Evolutionary conservation across 2,888 invertebrate genomes (phyloP).

Genomic region (Notocelia uddmanniana): DNA sequence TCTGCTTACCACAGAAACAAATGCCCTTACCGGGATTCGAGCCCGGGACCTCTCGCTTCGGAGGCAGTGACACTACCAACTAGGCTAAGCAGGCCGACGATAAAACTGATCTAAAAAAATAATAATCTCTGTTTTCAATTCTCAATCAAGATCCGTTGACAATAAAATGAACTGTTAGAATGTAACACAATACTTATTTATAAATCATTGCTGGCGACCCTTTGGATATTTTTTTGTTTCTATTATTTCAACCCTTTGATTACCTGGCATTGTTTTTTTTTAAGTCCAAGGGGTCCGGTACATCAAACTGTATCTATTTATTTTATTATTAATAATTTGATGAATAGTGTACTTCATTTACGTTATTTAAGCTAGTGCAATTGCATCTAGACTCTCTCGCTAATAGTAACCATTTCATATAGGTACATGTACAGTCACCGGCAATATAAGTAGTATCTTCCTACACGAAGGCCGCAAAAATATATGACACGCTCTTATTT

Average conservation of each 20-base stretch:
- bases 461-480: too few relatives aligned
- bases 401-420: too few relatives aligned
- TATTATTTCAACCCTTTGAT: slow-evolving; percentile 78
- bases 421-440: too few relatives aligned
- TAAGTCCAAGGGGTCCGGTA: slow-evolving; percentile 67
- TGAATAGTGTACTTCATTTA: not conserved
- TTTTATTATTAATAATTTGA: slow-evolving; percentile 54
- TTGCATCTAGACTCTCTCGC: not conserved
- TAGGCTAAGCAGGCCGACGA: too few relatives aligned
- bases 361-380: not conserved
- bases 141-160: slow-evolving; percentile 63
- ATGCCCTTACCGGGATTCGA: too few relatives aligned
- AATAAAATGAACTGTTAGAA: slow-evolving; percentile 53
- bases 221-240: slow-evolving; percentile 68
- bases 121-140: slow-evolving; percentile 30
- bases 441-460: too few relatives aligned
- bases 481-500: too few relatives aligned
- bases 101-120: not conserved
- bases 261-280: slow-evolving; percentile 75
- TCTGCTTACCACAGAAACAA: too few relatives aligned
- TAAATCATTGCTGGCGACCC: slow-evolving; percentile 71
- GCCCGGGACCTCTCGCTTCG: too few relatives aligned
- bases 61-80: too few relatives aligned
- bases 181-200: slow-evolving; percentile 64
- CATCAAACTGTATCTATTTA: slow-evolving; percentile 72